Conservation (phyloP, 2,113 vertebrate genomes). For the Ptyas mucosa region DNA sequence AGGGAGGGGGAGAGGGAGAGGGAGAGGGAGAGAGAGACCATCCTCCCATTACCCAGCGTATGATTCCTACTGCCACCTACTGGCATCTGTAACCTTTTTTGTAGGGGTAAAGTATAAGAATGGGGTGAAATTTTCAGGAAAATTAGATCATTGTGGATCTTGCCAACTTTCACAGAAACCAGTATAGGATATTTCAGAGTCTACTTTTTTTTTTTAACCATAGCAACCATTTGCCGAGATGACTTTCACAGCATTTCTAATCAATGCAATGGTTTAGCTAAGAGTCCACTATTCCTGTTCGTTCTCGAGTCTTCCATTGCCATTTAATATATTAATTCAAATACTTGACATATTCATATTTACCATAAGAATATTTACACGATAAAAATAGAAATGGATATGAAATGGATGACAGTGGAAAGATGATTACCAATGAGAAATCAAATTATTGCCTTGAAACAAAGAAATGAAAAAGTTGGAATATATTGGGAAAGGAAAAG, state of each 20-base stretch:
- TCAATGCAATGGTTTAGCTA: background rate
- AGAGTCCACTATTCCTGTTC: background rate
- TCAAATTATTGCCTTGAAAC: background rate
- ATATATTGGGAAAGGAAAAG: background rate
- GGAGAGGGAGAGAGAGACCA: rapidly evolving
- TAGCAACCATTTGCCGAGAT: background rate
- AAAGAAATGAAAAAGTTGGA: background rate
- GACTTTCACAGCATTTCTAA: background rate
- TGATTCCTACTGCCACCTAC: background rate
- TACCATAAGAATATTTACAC: background rate
- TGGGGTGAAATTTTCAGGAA: background rate
- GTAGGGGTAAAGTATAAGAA: background rate
- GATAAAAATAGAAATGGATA: background rate
- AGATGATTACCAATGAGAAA: background rate
- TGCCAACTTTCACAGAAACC: background rate
- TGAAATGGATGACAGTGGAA: background rate
- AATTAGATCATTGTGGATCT: background rate
- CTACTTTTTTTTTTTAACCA: background rate
- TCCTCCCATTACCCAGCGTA: background rate
- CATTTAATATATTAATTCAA: background rate
- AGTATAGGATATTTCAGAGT: background rate
- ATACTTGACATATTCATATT: background rate
- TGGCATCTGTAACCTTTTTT: background rate
- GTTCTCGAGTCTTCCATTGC: background rate
- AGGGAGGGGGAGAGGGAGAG: too few relatives aligned